Evolutionary conservation across 35 echinoderm and acorn worm species (phyloP).

Genomic region (Anneissia japonica): DNA sequence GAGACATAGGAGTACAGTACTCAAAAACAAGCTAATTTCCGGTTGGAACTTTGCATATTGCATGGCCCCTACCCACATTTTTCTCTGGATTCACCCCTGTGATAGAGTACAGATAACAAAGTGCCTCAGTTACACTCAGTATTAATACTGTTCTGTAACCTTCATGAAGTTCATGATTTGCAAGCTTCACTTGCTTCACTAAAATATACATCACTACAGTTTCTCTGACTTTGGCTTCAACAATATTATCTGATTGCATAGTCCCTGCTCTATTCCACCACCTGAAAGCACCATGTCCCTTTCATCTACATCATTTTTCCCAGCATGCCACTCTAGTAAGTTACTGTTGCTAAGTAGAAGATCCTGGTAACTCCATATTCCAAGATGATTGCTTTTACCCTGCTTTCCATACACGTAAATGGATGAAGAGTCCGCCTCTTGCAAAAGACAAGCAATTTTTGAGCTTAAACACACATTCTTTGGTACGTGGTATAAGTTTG

Average conservation of each 20-base stretch:
- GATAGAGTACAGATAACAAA: too few relatives aligned
- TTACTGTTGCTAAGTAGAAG: conserved; percentile 54
- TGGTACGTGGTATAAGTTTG: neutral
- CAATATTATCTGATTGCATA: neutral
- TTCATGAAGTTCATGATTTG: too few relatives aligned
- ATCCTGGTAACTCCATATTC: conserved; percentile 27
- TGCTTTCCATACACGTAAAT: conserved; percentile 45
- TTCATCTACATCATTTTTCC: neutral
- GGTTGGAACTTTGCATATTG: too few relatives aligned
- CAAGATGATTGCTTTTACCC: conserved; percentile 58
- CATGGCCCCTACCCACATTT: too few relatives aligned
- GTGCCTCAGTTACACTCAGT: too few relatives aligned
- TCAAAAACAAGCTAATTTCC: too few relatives aligned
- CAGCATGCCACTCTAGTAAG: conserved; percentile 17
- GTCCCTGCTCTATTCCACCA: neutral
- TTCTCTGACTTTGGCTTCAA: neutral
- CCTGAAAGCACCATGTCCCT: neutral
- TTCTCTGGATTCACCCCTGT: too few relatives aligned
- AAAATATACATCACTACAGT: too few relatives aligned
- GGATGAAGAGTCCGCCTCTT: neutral
- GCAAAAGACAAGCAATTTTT: neutral
- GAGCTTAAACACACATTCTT: neutral
- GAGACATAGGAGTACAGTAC: too few relatives aligned
- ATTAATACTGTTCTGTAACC: too few relatives aligned
- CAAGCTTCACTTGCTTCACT: too few relatives aligned